These are phyloP conservation scores for Crotalus viridis DNA, from an alignment of 2,113 vertebrate genomes.

Conservation along the genomic window DNA sequence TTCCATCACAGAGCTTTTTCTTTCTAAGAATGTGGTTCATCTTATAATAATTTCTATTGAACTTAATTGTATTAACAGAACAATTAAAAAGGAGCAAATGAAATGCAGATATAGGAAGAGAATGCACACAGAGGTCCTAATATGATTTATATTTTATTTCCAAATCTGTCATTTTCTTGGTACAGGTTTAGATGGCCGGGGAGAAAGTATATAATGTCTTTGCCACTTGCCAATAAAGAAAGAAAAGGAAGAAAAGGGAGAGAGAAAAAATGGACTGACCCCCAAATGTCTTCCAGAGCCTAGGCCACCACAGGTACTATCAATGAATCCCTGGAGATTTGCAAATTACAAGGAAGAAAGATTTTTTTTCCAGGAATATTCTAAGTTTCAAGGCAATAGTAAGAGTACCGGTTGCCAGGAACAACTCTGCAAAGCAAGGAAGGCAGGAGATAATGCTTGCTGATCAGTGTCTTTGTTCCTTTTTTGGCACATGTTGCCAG, in stretches of 20 bases:
- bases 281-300: conserved; percentile 51
- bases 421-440: not conserved
- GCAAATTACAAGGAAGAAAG: not conserved
- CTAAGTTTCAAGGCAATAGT: conserved; percentile 4
- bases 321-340: conserved; percentile 17
- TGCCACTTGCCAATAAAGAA: conserved; percentile 40
- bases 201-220: conserved; percentile 29
- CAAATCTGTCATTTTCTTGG: conserved; percentile 76
- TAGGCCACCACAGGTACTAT: conserved; percentile 51
- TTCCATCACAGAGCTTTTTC: not conserved
- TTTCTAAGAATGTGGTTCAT: not conserved
- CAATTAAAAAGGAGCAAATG: not conserved
- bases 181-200: conserved; percentile 75
- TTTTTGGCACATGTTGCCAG: conserved; percentile 63
- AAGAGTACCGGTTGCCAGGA: not conserved
- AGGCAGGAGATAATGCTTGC: not conserved
- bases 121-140: not conserved
- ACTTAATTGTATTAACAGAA: not conserved
- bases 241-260: conserved; percentile 44
- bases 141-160: conserved; percentile 79
- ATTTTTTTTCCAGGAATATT: not conserved
- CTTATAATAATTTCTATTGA: not conserved
- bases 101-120: not conserved
- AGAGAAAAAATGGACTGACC: not conserved
- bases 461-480: conserved; percentile 4